Conservation (phyloP, 1,140 invertebrate species). For the Lepidurus arcticus region DNA sequence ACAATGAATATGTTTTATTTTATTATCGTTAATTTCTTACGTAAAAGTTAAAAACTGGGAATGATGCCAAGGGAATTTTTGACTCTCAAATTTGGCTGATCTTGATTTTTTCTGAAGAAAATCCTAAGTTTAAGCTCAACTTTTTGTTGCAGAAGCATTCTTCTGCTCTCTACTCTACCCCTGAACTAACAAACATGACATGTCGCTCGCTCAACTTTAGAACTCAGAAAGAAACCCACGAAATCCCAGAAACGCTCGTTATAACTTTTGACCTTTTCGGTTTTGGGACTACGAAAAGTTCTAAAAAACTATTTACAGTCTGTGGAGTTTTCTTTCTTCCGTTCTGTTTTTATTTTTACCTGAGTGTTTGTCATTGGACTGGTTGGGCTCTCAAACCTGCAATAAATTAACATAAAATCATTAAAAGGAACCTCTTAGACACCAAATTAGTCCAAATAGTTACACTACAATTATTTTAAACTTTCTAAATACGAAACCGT, state of each 20-base stretch:
- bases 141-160: not conserved
- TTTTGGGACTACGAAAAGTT: not conserved
- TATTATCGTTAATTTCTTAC: too few relatives aligned
- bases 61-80: not conserved
- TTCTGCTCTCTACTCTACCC: not conserved
- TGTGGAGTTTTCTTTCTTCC: too few relatives aligned
- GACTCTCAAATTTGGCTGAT: not conserved
- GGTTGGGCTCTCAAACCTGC: too few relatives aligned
- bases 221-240: not conserved
- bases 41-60: not conserved
- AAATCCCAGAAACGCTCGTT: not conserved
- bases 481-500: not conserved
- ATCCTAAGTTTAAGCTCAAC: not conserved
- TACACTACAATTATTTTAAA: not conserved
- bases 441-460: not conserved
- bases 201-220: not conserved
- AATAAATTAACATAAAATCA: too few relatives aligned
- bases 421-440: too few relatives aligned
- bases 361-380: too few relatives aligned
- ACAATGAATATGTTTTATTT: too few relatives aligned
- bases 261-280: too few relatives aligned
- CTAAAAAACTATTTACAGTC: not conserved
- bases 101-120: not conserved
- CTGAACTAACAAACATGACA: conserved; percentile 1
- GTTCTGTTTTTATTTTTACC: too few relatives aligned